Evolutionary conservation across 2,113 vertebrate genomes (phyloP), one percentile per base, ranked within the genome.

Genomic region (Athene noctua): DNA sequence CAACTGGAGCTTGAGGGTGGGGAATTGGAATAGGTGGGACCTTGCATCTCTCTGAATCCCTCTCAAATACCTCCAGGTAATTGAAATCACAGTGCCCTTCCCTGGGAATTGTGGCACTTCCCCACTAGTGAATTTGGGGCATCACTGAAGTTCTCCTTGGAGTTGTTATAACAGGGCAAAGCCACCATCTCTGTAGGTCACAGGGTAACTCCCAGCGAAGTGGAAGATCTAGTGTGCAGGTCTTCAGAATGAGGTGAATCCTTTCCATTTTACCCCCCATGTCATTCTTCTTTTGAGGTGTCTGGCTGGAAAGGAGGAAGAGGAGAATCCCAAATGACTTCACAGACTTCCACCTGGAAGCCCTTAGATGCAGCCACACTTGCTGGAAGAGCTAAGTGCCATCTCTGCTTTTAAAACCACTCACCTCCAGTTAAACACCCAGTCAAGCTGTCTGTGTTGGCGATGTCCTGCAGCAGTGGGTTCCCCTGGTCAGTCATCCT

Each of bases 1-100:
- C 86, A 97, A 97, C 97, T 57, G 36, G 75, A 96, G 92, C 93
- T 97, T 95, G 95, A 97, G 94, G 87, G 86, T 90, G 93, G 96
- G 86, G 88, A 93, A 86, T 36, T 96, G 91, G 92, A 94, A 93
- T 81, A 95, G 91, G 95, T 97, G 78, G 96, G 94, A 86, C 85
- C 14, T 0, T 81, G 81, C 46, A 72, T 94, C 59, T 97, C 83
- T 94, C 74, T 71, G 80, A 86, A 95, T 95, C 80, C 78, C 30
- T 96, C 46, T 96, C 57, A 68, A 62, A 78, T 95, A 71, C 65
- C 52, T 93, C 73, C 74, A 93, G 18, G 38, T 94, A 86, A 83
- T 8, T 70, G 63, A 74, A 96, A 94, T 82, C 73, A 61, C 55
- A 75, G 49, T 13, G 5, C 13, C 44, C 38, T 94, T 96, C 34